Base-by-base conservation (phyloP, 1,140 invertebrate genomes). In the Cyclina sinensis region DNA sequence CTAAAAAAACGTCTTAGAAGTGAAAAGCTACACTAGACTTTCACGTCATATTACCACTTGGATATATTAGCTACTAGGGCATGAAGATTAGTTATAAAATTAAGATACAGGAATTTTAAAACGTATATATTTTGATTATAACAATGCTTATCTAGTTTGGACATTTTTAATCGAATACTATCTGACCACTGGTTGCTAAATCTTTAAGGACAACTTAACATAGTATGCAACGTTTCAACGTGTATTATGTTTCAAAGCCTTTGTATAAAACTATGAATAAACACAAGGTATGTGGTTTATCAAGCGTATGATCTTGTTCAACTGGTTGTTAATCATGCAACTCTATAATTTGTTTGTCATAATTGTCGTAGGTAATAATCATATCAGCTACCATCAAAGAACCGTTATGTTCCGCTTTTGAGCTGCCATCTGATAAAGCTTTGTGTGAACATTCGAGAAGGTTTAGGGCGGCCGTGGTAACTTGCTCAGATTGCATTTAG, bases 281-380 rank as follows among this genome's bases (percentile, higher is more conserved):
- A 39, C 21, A 1, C 1, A 16, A 70, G 65, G 65, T 70, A 70
- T 70, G 65, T n/a, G 32, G 65, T 37, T 14, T 70, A 37, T 70
- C 65, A 37, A 14, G 1, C 24, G 4, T 18, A 39, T 37, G 32
- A 70, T 70, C 65, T 37, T 70, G 65, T 70, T 37, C 65, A 70
- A 70, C 37, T 70, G 65, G 65, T 32, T 37, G 65, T 70, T 70
- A 37, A 70, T 70, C 65, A 70, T 70, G 32, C 35, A 70, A 70
- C 65, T 70, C 65, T 70, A 70, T 37, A 70, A 70, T 70, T 70
- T 70, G 65, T 70, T 70, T 70, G 65, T 70, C 65, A 70, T 70
- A 70, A 70, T 70, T 70, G 65, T 70, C 65, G 65, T 37, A 70
- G 12, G 21, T n/a, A 37, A 3, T 37, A 70, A 70, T 70, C 65